These are phyloP conservation scores for Hymenochirus boettgeri DNA, from an alignment of 2,113 vertebrate species.

Conservation along the genomic window DNA sequence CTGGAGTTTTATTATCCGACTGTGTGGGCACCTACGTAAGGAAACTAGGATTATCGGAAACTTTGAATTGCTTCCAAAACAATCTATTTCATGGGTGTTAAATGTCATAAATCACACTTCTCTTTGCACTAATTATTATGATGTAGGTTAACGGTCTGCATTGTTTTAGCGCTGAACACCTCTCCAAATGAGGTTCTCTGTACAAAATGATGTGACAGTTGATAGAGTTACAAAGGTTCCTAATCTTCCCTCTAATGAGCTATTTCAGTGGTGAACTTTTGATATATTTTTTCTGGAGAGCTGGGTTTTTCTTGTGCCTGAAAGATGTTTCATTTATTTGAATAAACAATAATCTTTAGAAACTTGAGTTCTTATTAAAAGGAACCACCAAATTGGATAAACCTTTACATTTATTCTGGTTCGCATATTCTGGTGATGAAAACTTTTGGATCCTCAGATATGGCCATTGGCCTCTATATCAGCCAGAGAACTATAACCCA, in stretches of 20 bases:
- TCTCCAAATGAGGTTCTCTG: conserved; percentile 1
- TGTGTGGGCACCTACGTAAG: conserved; percentile 22
- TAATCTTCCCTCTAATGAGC: conserved; percentile 17
- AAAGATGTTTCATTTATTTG: conserved; percentile 11
- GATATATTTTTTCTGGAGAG: conserved; percentile 28
- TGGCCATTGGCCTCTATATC: no score
- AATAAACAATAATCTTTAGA: conserved; percentile 1
- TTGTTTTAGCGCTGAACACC: conserved; percentile 11
- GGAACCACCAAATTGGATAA: no score
- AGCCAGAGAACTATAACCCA: no score
- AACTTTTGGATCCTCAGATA: no score
- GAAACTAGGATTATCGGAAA: conserved; percentile 26
- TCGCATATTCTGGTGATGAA: no score
- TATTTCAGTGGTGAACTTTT: conserved; percentile 24
- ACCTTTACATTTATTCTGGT: no score
- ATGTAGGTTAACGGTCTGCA: conserved; percentile 10
- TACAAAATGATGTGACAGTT: conserved; percentile 3
- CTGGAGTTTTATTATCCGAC: conserved; percentile 11
- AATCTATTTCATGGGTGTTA: conserved; percentile 21
- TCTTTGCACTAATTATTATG: conserved; percentile 9
- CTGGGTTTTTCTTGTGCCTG: background rate
- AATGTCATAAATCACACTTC: conserved; percentile 35
- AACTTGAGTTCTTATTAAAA: background rate
- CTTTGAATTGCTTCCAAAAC: conserved; percentile 22
- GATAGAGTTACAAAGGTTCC: conserved; percentile 27